Percentiles rank a stretch among this genome's conserved stretches.
Evolutionary conservation across 2,113 vertebrate species (phyloP).

Genomic region (Ia io): DNA sequence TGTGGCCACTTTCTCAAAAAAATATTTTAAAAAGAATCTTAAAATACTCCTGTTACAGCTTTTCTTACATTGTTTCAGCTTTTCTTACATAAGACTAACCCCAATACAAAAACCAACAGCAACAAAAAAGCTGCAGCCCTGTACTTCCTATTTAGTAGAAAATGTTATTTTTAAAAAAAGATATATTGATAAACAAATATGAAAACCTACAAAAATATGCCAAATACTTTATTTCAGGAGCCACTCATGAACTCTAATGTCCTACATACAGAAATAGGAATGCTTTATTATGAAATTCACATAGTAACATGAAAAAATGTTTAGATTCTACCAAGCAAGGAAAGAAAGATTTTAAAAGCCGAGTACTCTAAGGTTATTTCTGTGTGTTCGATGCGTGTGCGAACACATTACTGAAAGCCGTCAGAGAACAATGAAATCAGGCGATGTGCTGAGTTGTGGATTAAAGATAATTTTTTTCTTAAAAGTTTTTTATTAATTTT

Average conservation of each 20-base stretch:
- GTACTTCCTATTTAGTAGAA: neutral
- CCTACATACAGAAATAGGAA: neutral
- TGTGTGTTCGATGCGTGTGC: neutral
- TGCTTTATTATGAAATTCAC: neutral
- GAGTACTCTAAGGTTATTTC: neutral
- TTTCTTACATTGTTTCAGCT: neutral
- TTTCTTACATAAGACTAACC: neutral
- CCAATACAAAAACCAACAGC: neutral
- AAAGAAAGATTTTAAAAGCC: neutral
- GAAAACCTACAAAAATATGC: neutral
- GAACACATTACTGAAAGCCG: neutral
- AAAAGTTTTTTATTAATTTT: neutral
- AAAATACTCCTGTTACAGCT: neutral
- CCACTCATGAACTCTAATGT: neutral
- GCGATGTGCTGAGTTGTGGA: neutral
- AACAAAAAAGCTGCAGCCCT: neutral
- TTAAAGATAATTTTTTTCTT: neutral
- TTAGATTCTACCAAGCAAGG: neutral
- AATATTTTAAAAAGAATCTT: neutral
- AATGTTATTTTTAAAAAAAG: neutral
- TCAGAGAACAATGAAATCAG: neutral
- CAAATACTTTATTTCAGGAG: slow-evolving; percentile 6
- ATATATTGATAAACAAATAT: neutral
- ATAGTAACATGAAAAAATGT: neutral
- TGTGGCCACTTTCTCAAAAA: neutral